Evolutionary conservation across 2,888 invertebrate species (phyloP), one percentile per base, ranked within the genome.

Genomic region (Lycaena phlaeas): DNA sequence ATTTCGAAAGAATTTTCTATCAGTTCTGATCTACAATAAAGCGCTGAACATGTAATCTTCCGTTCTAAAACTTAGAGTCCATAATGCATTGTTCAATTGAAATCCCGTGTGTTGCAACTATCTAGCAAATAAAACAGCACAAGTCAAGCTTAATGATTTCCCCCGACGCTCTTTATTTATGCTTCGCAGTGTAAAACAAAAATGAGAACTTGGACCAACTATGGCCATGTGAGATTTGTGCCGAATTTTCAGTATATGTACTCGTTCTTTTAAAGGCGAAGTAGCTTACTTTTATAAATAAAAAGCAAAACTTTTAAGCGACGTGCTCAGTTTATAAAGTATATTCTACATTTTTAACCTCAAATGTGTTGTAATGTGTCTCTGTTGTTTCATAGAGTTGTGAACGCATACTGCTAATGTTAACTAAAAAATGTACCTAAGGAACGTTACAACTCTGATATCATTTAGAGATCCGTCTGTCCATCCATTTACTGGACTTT

Each of bases 91-190:
- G 12, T n/a, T 43, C 42, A 27, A 39, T 43, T 40, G 22, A 12
- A 26, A 37, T 11, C 31, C 25, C 14, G 37, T 27, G 40, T 27
- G 25, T 14, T 10, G 29, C 22, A 29, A 30, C 38, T 39, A 39
- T 39, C 18, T 25, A 30, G 42, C 17, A 45, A 45, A 43, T 41
- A 42, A 43, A 48, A 44, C 39, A 43, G 44, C 45, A 40, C 41
- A 41, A 43, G 34, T 38, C 42, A 39, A 40, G 44, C 40, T 34
- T 44, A 43, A 36, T 51, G 51, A 51, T 51, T 51, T 51, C 51
- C 51, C 51, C 36, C 45, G 51, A 29, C 47, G 37, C 27, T 36
- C 30, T 43, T 38, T 38, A 40, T 48, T 46, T 38, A 29, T 38
- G 25, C 29, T 18, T 18, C 18, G 11, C 12, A 29, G 14, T 14